Conservation (phyloP, 1,140 invertebrate genomes). For the Drosophila virilis region DNA sequence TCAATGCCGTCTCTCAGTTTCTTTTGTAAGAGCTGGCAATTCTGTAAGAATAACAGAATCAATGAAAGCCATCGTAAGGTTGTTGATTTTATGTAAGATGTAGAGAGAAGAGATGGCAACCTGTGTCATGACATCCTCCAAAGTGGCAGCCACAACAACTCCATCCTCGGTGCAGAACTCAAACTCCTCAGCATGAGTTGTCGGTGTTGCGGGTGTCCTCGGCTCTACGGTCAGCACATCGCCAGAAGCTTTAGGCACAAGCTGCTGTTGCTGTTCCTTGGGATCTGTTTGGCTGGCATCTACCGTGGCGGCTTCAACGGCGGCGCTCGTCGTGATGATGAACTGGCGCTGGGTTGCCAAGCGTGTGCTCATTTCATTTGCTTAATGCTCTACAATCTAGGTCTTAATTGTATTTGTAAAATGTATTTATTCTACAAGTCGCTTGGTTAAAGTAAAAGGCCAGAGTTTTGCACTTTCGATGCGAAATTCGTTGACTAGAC, state of each 20-base stretch:
- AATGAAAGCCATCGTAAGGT: slow-evolving; percentile 1
- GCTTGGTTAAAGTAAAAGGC: slow-evolving; percentile 21
- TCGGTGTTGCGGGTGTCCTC: slow-evolving; percentile 29
- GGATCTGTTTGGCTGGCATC: slow-evolving; percentile 49
- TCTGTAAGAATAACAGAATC: slow-evolving; percentile 47
- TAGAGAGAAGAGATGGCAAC: slow-evolving; percentile 28
- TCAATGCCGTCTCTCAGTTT: slow-evolving; percentile 52
- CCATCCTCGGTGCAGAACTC: slow-evolving; percentile 74
- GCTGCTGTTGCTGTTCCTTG: slow-evolving; percentile 36
- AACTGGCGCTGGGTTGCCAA: slow-evolving; percentile 79
- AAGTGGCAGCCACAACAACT: slow-evolving; percentile 70
- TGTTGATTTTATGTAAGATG: not conserved
- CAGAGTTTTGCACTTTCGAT: slow-evolving; percentile 40
- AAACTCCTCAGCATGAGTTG: slow-evolving; percentile 55
- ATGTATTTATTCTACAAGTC: slow-evolving; percentile 23
- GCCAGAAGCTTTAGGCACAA: slow-evolving; percentile 18
- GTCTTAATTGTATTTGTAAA: slow-evolving; percentile 12
- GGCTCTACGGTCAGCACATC: slow-evolving; percentile 55
- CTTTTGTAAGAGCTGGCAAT: slow-evolving; percentile 69
- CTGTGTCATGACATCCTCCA: slow-evolving; percentile 81
- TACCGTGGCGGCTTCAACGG: slow-evolving; percentile 36
- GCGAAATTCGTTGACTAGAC: slow-evolving; percentile 72
- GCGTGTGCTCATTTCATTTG: slow-evolving; percentile 82
- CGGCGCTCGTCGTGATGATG: slow-evolving; percentile 70
- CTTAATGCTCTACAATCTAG: slow-evolving; percentile 31